Percentiles rank a stretch among this genome's conserved stretches.
Conservation (phyloP, 2,888 invertebrate genomes). For the Entomobrya proxima region DNA sequence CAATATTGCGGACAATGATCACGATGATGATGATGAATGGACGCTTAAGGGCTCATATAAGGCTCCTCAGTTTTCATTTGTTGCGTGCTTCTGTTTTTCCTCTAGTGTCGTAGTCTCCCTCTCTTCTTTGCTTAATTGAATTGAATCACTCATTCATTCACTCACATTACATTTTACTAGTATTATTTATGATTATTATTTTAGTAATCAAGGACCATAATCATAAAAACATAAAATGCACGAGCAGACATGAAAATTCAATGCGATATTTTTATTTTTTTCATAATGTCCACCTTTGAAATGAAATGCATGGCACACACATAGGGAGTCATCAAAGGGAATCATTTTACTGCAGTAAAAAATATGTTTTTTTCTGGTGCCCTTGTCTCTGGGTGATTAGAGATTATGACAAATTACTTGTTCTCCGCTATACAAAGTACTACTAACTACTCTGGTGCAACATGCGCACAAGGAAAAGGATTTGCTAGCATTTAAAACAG, state of each 20-base stretch:
- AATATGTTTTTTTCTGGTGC: slow-evolving; percentile 9
- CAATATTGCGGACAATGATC: slow-evolving; percentile 37
- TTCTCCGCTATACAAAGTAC: background rate
- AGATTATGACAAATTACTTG: slow-evolving; percentile 55
- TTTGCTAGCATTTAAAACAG: slow-evolving; percentile 31
- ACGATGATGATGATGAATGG: slow-evolving; percentile 55
- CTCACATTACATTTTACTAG: background rate
- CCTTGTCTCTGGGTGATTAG: slow-evolving; percentile 53
- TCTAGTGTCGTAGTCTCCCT: background rate
- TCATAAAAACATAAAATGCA: no score
- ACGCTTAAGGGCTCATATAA: slow-evolving; percentile 37
- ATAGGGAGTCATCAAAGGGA: background rate
- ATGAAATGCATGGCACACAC: background rate
- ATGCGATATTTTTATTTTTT: background rate
- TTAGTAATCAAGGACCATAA: slow-evolving; percentile 24
- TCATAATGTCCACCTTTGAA: no score
- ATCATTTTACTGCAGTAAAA: background rate
- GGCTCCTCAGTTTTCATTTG: background rate
- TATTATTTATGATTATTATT: slow-evolving; percentile 33
- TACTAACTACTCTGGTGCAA: no score
- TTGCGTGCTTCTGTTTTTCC: slow-evolving; percentile 5
- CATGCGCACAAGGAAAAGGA: background rate
- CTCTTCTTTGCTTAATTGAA: slow-evolving; percentile 1
- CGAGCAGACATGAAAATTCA: background rate
- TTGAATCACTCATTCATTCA: slow-evolving; percentile 9